Percentiles rank a stretch among this genome's conserved stretches.
Evolutionary conservation across 1,140 invertebrate genomes (phyloP).

Genomic region (Atopsyche davidsoni): DNA sequence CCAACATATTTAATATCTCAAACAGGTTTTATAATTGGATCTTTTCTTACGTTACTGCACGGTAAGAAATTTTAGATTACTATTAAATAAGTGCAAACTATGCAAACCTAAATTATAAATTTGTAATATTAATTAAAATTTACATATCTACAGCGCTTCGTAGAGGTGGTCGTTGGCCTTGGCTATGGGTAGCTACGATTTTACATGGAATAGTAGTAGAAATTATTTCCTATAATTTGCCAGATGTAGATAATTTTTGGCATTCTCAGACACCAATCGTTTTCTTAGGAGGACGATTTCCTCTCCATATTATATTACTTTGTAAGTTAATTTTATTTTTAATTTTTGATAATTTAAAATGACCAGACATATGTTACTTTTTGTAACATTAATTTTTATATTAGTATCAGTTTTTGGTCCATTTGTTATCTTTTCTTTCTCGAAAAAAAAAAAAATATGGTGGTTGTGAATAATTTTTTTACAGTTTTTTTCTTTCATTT

Average conservation of each 20-base stretch:
- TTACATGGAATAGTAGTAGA: constrained; percentile 62
- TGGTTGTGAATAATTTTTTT: neutral
- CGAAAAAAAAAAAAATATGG: neutral
- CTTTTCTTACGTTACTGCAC: constrained; percentile 51
- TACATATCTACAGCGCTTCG: constrained; percentile 33
- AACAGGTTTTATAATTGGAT: constrained; percentile 47
- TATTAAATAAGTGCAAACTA: constrained; percentile 2
- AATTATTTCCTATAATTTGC: constrained; percentile 52
- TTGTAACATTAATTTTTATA: neutral
- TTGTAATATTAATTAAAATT: neutral
- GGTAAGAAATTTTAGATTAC: constrained; percentile 39
- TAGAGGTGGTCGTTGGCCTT: constrained; percentile 62
- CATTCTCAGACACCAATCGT: constrained; percentile 68
- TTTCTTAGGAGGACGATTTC: constrained; percentile 60
- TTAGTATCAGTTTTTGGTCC: neutral
- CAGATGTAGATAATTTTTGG: constrained; percentile 73
- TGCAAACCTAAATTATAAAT: neutral
- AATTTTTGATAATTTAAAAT: constrained; percentile 4
- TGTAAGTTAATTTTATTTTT: constrained; percentile 52
- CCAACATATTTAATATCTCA: constrained; percentile 57
- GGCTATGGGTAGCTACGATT: constrained; percentile 62
- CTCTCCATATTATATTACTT: constrained; percentile 63
- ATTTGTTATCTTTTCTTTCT: neutral
- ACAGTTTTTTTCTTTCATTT: too few species aligned
- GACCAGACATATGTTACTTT: neutral